phyloP scores from a whole-genome alignment of 2,888 invertebrate species.

The Phania funesta region DNA sequence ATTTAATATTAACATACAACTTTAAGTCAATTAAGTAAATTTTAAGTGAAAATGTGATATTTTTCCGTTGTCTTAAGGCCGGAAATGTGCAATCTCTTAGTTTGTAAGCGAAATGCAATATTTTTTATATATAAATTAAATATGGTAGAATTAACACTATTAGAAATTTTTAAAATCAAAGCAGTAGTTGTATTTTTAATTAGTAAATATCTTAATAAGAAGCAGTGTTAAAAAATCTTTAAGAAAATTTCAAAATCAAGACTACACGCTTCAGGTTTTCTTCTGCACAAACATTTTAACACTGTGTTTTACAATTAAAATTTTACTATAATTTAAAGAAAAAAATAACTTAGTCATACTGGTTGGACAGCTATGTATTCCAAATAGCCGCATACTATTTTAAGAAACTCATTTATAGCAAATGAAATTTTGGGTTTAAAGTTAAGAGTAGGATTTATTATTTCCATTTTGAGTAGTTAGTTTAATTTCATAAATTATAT shows the following conservation, averaged over 20 bases:
- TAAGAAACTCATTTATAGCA: neutral
- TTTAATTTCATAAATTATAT: too few species aligned
- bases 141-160: too few species aligned
- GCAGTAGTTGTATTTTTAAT: neutral
- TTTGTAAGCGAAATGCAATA: slow-evolving; percentile 62
- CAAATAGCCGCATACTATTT: slow-evolving; percentile 68
- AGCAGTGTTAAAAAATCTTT: too few species aligned
- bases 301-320: too few species aligned
- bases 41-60: slow-evolving; percentile 78
- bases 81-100: slow-evolving; percentile 80
- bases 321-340: too few species aligned
- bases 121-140: slow-evolving; percentile 23
- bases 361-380: slow-evolving; percentile 70
- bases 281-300: too few species aligned
- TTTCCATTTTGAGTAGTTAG: neutral
- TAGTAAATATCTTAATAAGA: too few species aligned
- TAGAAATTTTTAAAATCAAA: neutral
- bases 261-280: too few species aligned
- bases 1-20: neutral
- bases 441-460: neutral
- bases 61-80: slow-evolving; percentile 79
- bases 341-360: slow-evolving; percentile 33
- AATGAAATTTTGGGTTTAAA: neutral
- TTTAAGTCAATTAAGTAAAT: slow-evolving; percentile 66
- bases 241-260: too few species aligned